Evolutionary conservation across 2,888 invertebrate species (phyloP), one percentile per base, ranked within the genome.

Genomic region (Proisotoma minuta): DNA sequence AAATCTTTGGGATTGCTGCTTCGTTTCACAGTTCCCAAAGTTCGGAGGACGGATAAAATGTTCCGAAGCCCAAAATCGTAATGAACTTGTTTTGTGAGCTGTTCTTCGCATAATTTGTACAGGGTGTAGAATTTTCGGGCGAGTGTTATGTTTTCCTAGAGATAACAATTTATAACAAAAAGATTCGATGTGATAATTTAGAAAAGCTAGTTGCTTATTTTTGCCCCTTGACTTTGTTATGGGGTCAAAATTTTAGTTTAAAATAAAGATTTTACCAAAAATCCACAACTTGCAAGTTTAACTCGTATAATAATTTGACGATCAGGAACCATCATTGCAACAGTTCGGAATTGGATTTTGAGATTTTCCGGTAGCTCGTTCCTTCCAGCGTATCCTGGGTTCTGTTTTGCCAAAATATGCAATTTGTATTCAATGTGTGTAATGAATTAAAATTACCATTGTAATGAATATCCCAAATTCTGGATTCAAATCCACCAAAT

Each of bases 401-500:
- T 97, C 95, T 95, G 77, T n/a, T n/a, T n/a, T n/a, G n/a, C n/a
- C n/a, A n/a, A 74, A 50, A 63, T 59, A 54, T 40, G 22, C 26
- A 59, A 58, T 57, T 49, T n/a, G n/a, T n/a, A n/a, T n/a, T n/a
- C n/a, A n/a, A n/a, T n/a, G n/a, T n/a, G n/a, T n/a, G n/a, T n/a
- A n/a, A n/a, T n/a, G n/a, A 49, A 56, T 12, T 22, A 5, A 20
- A 22, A 24, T 12, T 78, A 92, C 94, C 96, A 97, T 96, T 34
- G 97, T 97, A 66, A 97, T 89, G 77, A 97, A 97, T 74, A 97
- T 94, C 39, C 97, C 97, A 79, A 96, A 93, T 78, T 97, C 96
- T 0, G 89, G 88, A 78, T 93, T 95, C 87, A 97, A 86, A 63
- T 91, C 89, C 3, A 96, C 89, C 57, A 83, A 81, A 77, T 97